Evolutionary conservation across 2,888 invertebrate genomes (phyloP).

Genomic region (Pollenia amentaria): DNA sequence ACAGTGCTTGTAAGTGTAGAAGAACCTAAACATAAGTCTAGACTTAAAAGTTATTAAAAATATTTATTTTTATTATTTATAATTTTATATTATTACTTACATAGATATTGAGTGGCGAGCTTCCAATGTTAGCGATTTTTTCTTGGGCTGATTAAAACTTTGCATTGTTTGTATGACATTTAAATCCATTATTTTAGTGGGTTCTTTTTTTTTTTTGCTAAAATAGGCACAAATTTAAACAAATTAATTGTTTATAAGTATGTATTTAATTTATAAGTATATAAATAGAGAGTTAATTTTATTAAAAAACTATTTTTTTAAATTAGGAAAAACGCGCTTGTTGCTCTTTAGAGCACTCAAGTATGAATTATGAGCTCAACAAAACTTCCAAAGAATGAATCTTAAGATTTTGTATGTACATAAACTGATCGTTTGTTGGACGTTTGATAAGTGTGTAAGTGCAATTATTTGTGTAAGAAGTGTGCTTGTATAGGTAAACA

Average conservation of each 20-base stretch:
- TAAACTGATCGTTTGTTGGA: background rate
- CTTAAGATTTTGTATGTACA: conserved; percentile 39
- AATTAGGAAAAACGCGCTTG: conserved; percentile 11
- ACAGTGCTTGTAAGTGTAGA: too few species aligned
- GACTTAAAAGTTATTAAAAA: too few species aligned
- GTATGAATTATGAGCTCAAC: conserved; percentile 29
- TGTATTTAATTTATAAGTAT: background rate
- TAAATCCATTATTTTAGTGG: conserved; percentile 37
- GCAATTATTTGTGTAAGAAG: background rate
- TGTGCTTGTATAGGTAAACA: background rate
- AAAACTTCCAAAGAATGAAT: conserved; percentile 29
- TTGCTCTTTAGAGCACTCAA: conserved; percentile 30
- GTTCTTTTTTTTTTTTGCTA: conserved; percentile 12
- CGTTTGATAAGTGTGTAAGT: background rate
- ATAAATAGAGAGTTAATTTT: background rate
- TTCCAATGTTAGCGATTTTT: conserved; percentile 55
- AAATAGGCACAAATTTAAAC: background rate
- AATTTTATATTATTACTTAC: conserved; percentile 55
- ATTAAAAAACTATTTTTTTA: conserved; percentile 1
- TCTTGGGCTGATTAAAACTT: conserved; percentile 1
- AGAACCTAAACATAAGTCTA: too few species aligned
- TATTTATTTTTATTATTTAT: background rate
- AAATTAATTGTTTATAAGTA: conserved; percentile 5
- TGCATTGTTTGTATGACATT: conserved; percentile 2
- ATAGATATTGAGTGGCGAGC: conserved; percentile 60